A percentile compares a stretch with the other conserved stretches of the same genome.
Conservation (phyloP, 2,797 vertebrate species). For the Argyrosomus regius region DNA sequence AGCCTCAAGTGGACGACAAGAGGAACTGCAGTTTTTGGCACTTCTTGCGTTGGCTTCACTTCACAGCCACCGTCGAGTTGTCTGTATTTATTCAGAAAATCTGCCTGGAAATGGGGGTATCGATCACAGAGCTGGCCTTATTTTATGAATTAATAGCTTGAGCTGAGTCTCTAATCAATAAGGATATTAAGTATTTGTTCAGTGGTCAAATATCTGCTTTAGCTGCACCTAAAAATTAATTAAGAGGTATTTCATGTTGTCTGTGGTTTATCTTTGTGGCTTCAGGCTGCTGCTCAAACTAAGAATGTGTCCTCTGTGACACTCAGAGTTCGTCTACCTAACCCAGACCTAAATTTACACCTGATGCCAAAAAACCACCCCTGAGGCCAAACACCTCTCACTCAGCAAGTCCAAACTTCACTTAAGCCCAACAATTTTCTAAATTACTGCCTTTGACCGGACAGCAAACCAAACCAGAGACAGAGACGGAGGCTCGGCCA, state of each 20-base stretch:
- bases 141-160: too few relatives aligned
- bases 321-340: not conserved
- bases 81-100: too few relatives aligned
- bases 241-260: not conserved
- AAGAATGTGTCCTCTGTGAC: slow-evolving; percentile 17
- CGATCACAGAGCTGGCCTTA: too few relatives aligned
- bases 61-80: too few relatives aligned
- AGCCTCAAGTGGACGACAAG: too few relatives aligned
- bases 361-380: slow-evolving; percentile 6
- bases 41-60: too few relatives aligned
- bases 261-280: not conserved
- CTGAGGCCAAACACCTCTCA: not conserved
- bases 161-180: too few relatives aligned
- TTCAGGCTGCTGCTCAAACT: not conserved
- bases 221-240: not conserved
- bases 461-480: not conserved
- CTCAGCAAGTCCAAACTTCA: not conserved
- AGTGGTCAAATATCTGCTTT: not conserved
- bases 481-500: not conserved
- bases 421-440: not conserved
- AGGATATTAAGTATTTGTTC: too few relatives aligned
- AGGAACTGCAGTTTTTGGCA: too few relatives aligned
- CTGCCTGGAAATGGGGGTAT: too few relatives aligned
- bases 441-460: not conserved
- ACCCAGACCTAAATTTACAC: not conserved